Conservation (phyloP, 2,888 invertebrate species). For the Nomada fucata region DNA sequence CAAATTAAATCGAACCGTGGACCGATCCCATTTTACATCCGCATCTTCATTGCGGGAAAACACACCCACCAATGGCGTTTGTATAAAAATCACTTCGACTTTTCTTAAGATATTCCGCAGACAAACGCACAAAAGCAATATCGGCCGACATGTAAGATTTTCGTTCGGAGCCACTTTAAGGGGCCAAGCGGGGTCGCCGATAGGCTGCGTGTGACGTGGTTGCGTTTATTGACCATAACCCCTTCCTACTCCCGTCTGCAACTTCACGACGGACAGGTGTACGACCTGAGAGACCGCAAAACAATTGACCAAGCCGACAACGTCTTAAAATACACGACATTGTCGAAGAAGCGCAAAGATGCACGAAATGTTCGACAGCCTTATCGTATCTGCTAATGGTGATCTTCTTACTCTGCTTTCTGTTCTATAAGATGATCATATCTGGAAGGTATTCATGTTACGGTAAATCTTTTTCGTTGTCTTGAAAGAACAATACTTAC, state of each 20-base stretch:
- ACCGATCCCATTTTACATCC: slow-evolving; percentile 56
- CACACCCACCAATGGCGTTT: slow-evolving; percentile 23
- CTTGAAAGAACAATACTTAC: slow-evolving; percentile 5
- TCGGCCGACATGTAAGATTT: slow-evolving; percentile 82
- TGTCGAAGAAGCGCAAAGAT: slow-evolving; percentile 7
- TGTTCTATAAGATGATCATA: slow-evolving; percentile 8
- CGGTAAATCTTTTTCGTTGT: slow-evolving; percentile 12
- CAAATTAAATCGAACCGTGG: slow-evolving; percentile 28
- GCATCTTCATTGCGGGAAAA: slow-evolving; percentile 48
- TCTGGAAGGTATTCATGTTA: slow-evolving; percentile 18
- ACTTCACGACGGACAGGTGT: slow-evolving; percentile 78
- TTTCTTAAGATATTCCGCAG: slow-evolving; percentile 68
- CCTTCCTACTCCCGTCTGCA: slow-evolving; percentile 80
- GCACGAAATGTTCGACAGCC: background rate
- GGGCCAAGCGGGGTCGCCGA: slow-evolving; percentile 81
- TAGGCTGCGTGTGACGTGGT: slow-evolving; percentile 83
- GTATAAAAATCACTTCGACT: slow-evolving; percentile 34
- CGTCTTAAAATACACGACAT: slow-evolving; percentile 62
- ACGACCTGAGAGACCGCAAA: slow-evolving; percentile 68
- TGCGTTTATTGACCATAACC: slow-evolving; percentile 84
- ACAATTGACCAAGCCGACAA: slow-evolving; percentile 68
- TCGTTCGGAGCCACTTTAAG: slow-evolving; percentile 81
- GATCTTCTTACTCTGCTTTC: background rate
- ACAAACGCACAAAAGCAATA: slow-evolving; percentile 77
- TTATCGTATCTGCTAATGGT: slow-evolving; percentile 12